Evolutionary conservation across 2,113 vertebrate genomes (phyloP), one percentile per base, ranked within the genome.

Genomic region (Cephalopterus ornatus): DNA sequence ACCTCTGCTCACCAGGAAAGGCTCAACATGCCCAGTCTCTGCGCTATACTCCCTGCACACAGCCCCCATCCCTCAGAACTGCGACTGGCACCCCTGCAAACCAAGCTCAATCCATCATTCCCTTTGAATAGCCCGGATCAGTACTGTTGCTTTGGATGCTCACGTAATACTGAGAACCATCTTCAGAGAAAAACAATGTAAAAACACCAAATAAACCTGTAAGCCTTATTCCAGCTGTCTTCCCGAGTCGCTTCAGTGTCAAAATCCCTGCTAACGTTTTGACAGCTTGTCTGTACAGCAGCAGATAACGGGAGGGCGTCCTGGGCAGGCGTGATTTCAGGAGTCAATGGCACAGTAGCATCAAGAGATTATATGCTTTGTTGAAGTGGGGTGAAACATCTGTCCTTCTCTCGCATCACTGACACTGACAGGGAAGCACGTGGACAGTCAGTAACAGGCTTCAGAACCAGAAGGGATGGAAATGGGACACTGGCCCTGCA

Each of bases 181-280:
- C 65, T 89, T 59, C 16, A 80, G 46, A 47, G 30, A 56, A 42
- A 61, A 76, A 19, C 20, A 59, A 72, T 3, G 28, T 68, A 76
- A 93, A 95, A 76, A 2, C 41, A 67, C 75, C 39, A 81, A 80
- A 77, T 59, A 92, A 91, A 81, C 65, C 89, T 44, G 42, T 46
- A 84, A 96, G 42, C 28, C 44, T 68, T 59, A 41, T 53, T 74
- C 59, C 85, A 93, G 72, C 63, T 91, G 81, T 88, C 95, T 93
- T 73, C 44, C 52, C 1, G 2, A 49, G 89, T 42, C 59, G 78
- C 75, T 58, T 88, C 28, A 78, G 76, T 13, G 0, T 68, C 83
- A 89, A 76, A 78, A 89, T 37, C 44, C 71, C 83, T 7, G 46
- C 66, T 44, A 89, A 66, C 2, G 8, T 90, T 97, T 79, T 97